These are phyloP conservation scores for Tapera naevia DNA, from an alignment of 2,797 vertebrate genomes.

Conservation along the genomic window DNA sequence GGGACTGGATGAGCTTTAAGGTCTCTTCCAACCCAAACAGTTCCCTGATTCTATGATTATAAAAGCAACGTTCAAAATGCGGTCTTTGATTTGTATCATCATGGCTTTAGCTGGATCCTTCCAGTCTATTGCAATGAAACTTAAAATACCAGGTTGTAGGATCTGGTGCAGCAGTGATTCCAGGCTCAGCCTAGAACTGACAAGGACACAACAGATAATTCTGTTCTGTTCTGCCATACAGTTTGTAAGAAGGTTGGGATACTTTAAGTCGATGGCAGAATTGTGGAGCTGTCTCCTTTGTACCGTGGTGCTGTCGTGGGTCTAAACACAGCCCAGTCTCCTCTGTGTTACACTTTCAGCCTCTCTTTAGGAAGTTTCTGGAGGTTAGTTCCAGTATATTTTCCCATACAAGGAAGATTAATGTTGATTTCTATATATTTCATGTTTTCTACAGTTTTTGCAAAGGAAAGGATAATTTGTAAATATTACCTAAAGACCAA, in stretches of 20 bases:
- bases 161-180: neutral
- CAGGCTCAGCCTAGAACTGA: neutral
- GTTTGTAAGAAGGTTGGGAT: neutral
- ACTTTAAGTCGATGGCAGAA: neutral
- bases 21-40: too few relatives aligned
- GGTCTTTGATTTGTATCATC: neutral
- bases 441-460: neutral
- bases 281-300: neutral
- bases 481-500: neutral
- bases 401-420: neutral
- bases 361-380: neutral
- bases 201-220: neutral
- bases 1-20: too few relatives aligned
- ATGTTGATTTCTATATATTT: neutral
- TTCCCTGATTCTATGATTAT: neutral
- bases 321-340: neutral
- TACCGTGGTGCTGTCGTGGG: neutral
- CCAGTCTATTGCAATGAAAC: neutral
- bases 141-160: neutral
- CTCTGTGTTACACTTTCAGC: neutral
- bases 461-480: neutral
- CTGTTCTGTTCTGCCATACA: neutral
- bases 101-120: neutral
- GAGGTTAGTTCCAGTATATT: neutral
- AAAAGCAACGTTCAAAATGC: neutral